Base-by-base conservation (phyloP, 2,888 invertebrate genomes). In the Oscheius myriophilus region DNA sequence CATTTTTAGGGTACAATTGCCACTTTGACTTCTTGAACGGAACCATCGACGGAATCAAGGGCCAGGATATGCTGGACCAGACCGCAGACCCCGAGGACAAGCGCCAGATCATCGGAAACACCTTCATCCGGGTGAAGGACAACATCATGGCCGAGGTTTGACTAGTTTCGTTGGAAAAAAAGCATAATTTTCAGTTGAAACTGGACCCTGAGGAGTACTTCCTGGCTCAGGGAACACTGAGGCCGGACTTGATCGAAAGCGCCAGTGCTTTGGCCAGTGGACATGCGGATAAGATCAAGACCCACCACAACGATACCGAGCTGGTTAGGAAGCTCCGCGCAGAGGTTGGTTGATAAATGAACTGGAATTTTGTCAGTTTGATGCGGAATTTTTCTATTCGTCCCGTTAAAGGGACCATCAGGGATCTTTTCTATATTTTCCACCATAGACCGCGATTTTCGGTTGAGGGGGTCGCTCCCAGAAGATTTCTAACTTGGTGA, bases 281-380 rank as follows among this genome's bases (percentile, higher is more conserved):
- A 82, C 93, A 93, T 89, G 98, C 98, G 0, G 94, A 95, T 84
- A 93, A 93, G 39, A 98, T 98, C 87, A 98, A 98, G 90, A 98
- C 98, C 33, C 98, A 99, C 88, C 98, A 98, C 90, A 98, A 99
- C 88, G 98, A 99, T 89, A 96, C 95, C 14, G 95, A 94, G 87
- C 90, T 97, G 68, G 95, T 98, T 68, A 90, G 96, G 69, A 90
- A 91, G 82, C 89, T 93, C 81, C 89, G 92, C 82, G 88, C 88
- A 63, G 83, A 87, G 86, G 88, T 88, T 25, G 25, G 70, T 58
- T 54, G 2, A 9, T 43, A 12, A 11, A 11, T 14, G 11, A 12
- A 12, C 11, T 43, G 14, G 43, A 43, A 43, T 12, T 43, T 43
- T 43, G 43, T 43, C 14, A 12, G 23, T n/a, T n/a, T n/a, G n/a